phyloP scores from a whole-genome alignment of 2,113 vertebrate genomes.

The Peucedramus taeniatus region DNA sequence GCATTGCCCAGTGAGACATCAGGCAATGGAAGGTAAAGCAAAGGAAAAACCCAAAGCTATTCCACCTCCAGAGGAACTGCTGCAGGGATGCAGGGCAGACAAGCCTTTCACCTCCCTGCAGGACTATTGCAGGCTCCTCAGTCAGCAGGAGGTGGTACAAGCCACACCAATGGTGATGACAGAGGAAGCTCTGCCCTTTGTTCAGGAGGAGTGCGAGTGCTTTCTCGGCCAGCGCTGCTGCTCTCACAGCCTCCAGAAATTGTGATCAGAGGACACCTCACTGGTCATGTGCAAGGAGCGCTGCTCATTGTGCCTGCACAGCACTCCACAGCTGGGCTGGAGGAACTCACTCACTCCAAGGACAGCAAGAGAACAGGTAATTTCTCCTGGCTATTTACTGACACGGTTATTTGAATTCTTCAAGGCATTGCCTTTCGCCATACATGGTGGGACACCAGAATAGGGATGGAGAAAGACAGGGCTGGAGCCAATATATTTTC shows the following conservation, averaged over 20 bases:
- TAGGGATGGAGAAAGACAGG: background rate
- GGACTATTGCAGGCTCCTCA: background rate
- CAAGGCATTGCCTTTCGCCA: background rate
- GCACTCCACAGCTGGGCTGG: background rate
- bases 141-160: background rate
- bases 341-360: background rate
- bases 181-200: background rate
- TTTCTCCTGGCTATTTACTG: background rate
- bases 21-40: background rate
- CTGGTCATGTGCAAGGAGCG: background rate
- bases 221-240: background rate
- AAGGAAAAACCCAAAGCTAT: background rate
- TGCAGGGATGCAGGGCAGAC: fast-evolving
- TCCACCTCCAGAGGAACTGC: fast-evolving
- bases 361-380: background rate
- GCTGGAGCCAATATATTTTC: background rate
- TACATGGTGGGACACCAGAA: background rate
- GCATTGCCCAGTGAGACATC: background rate
- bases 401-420: background rate
- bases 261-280: background rate
- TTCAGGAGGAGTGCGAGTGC: background rate
- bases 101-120: background rate
- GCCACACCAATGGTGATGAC: background rate
- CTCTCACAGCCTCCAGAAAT: background rate
- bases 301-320: fast-evolving